These are phyloP conservation scores for Drosophila demipolita DNA, from an alignment of 2,888 invertebrate species.

Conservation along the genomic window DNA sequence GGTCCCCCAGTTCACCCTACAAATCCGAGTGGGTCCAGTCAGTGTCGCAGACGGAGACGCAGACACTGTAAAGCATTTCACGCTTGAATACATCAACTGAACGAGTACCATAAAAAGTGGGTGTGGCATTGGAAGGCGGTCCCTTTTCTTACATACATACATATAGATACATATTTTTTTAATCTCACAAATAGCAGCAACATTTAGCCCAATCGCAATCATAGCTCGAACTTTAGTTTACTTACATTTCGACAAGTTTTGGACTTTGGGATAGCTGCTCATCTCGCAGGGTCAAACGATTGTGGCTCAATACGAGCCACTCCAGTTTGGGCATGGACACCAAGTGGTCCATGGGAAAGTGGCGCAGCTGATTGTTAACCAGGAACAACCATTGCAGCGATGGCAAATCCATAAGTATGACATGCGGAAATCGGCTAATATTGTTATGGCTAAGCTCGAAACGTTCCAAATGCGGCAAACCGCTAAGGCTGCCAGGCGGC, in stretches of 20 bases:
- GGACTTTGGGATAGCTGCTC: constrained; percentile 85
- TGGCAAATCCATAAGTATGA: constrained; percentile 85
- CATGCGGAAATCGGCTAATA: constrained; percentile 80
- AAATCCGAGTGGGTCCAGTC: constrained; percentile 21
- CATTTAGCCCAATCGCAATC: constrained; percentile 23
- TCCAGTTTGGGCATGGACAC: constrained; percentile 83
- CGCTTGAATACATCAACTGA: constrained; percentile 72
- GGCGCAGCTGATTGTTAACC: constrained; percentile 85
- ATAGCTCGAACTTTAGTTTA: constrained; percentile 37
- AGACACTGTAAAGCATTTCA: constrained; percentile 72
- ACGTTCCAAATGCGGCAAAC: constrained; percentile 73
- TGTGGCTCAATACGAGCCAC: constrained; percentile 86
- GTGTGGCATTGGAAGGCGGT: constrained; percentile 9
- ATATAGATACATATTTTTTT: constrained; percentile 40
- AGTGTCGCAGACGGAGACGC: constrained; percentile 40
- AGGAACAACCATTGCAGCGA: constrained; percentile 85
- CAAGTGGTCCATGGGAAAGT: constrained; percentile 85
- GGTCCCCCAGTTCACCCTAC: neutral
- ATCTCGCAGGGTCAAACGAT: constrained; percentile 85
- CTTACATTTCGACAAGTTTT: constrained; percentile 86
- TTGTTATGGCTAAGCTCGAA: constrained; percentile 82
- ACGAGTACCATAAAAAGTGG: constrained; percentile 44
- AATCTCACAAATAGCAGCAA: constrained; percentile 68
- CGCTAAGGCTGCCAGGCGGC: constrained; percentile 78
- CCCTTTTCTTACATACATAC: constrained; percentile 2